Evolutionary conservation across 2,113 vertebrate species (phyloP).

Genomic region (Ochotona curzoniae): DNA sequence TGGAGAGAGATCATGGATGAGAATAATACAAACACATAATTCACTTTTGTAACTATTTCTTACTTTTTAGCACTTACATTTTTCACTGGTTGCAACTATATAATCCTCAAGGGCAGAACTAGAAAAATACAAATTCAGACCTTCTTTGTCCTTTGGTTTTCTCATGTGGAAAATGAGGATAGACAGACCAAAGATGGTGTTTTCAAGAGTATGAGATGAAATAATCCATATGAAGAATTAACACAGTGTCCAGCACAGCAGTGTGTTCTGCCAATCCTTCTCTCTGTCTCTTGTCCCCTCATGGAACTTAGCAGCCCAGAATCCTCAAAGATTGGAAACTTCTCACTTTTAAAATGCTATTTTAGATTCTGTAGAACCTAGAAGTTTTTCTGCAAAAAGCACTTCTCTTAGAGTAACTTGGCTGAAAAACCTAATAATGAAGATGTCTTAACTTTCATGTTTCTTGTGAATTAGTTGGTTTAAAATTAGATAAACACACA

Average conservation of each 20-base stretch:
- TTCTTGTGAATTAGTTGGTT: background rate
- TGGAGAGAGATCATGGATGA: background rate
- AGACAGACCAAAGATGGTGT: background rate
- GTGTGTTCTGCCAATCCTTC: background rate
- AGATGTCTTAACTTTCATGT: background rate
- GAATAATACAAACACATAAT: background rate
- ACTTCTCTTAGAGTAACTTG: background rate
- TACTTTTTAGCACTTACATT: background rate
- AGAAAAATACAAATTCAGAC: background rate
- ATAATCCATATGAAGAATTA: background rate
- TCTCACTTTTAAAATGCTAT: background rate
- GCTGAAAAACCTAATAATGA: background rate
- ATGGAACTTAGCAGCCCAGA: background rate
- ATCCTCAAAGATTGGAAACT: conserved; percentile 6
- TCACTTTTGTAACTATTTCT: conserved; percentile 1
- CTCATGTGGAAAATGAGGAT: conserved; percentile 33
- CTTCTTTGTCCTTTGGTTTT: conserved; percentile 5
- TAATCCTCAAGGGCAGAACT: background rate
- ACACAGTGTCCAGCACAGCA: background rate
- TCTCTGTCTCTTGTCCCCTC: background rate
- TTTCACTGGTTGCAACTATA: background rate
- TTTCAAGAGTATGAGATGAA: background rate
- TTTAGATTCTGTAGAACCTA: background rate
- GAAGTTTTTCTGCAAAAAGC: background rate
- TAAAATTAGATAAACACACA: background rate